phyloP scores from a whole-genome alignment of 2,797 vertebrate genomes.

The Psittacula echo region DNA sequence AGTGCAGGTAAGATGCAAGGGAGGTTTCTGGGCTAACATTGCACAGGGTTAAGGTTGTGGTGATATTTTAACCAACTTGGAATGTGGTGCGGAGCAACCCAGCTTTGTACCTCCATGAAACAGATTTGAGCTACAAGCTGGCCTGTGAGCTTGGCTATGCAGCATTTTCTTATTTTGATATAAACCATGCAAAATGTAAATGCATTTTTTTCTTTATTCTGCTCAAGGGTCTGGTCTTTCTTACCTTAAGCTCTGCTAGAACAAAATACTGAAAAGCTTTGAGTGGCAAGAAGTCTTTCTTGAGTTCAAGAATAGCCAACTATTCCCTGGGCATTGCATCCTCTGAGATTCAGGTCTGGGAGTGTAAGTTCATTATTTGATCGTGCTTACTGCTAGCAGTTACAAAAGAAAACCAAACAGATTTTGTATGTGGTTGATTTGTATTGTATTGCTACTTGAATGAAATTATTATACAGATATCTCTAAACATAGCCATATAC shows the following conservation, averaged over 20 bases:
- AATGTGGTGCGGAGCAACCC: neutral
- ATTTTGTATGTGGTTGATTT: neutral
- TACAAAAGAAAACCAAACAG: neutral
- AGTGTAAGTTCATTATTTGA: neutral
- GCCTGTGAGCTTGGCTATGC: neutral
- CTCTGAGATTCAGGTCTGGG: neutral
- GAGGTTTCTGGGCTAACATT: neutral
- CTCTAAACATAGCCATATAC: neutral
- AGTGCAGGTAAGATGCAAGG: neutral
- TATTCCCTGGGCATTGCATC: neutral
- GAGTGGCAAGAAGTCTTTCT: neutral
- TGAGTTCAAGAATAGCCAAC: neutral
- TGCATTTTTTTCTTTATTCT: neutral
- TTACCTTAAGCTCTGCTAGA: neutral
- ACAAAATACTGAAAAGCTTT: neutral
- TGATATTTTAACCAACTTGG: neutral
- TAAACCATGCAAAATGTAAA: neutral
- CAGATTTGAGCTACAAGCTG: neutral
- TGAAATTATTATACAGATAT: neutral
- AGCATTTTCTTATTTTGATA: neutral
- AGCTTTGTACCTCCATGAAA: neutral
- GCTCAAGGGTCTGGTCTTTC: neutral
- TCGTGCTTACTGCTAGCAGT: neutral
- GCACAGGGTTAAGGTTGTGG: accelerated
- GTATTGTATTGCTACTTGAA: neutral